Conservation (phyloP, 2,113 vertebrate species). For the Sinosuthora webbiana region DNA sequence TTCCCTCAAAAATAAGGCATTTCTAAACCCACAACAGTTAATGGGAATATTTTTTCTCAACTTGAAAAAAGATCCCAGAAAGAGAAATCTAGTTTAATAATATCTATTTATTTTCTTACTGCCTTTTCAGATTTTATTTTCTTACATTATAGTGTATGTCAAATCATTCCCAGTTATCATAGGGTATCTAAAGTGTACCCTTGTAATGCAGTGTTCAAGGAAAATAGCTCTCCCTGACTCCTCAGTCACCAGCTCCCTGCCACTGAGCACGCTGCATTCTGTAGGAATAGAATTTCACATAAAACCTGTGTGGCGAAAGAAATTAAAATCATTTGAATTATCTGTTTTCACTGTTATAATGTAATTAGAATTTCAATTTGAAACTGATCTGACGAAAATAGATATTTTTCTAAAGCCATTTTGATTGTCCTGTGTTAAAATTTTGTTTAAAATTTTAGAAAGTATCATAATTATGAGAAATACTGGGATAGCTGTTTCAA, state of each 20-base stretch:
- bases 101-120: neutral
- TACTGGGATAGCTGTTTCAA: neutral
- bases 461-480: neutral
- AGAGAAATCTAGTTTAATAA: neutral
- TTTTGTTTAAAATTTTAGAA: too few species aligned
- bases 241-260: neutral
- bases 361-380: neutral
- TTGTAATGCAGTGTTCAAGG: neutral
- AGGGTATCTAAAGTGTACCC: neutral
- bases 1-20: neutral
- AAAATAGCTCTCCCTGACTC: neutral
- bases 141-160: neutral
- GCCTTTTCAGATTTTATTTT: neutral
- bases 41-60: neutral
- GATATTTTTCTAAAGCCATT: neutral
- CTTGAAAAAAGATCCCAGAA: neutral
- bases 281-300: neutral
- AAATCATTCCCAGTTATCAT: neutral
- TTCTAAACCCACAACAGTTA: neutral
- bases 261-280: fast-evolving
- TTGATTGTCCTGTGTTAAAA: neutral
- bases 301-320: neutral
- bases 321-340: neutral
- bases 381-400: neutral
- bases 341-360: neutral